These are phyloP conservation scores for Tachystola acroxantha DNA, from an alignment of 2,888 invertebrate genomes.

Conservation along the genomic window DNA sequence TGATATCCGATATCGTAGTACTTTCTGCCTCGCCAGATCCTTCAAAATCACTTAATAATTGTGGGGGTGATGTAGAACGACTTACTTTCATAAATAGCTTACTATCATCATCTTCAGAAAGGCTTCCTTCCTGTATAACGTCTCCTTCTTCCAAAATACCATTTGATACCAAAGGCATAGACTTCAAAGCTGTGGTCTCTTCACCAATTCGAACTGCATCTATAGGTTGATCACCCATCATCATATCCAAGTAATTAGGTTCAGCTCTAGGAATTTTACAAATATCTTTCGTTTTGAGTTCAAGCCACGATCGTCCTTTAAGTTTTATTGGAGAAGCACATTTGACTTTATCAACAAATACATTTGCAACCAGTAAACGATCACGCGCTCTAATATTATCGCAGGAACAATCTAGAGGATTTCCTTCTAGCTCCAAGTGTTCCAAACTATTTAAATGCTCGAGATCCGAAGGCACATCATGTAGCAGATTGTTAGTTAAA, in stretches of 20 bases:
- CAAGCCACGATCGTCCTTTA: slow-evolving; percentile 75
- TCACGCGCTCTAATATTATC: slow-evolving; percentile 81
- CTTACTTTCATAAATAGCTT: slow-evolving; percentile 56
- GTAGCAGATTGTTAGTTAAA: slow-evolving; percentile 80
- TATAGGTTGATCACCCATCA: slow-evolving; percentile 81
- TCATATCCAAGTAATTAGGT: slow-evolving; percentile 69
- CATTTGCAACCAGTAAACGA: slow-evolving; percentile 71
- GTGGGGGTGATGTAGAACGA: slow-evolving; percentile 31
- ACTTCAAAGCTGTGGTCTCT: slow-evolving; percentile 57
- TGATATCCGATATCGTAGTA: slow-evolving; percentile 57
- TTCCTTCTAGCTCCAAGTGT: slow-evolving; percentile 81
- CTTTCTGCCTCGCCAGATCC: slow-evolving; percentile 63
- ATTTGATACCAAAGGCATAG: slow-evolving; percentile 48
- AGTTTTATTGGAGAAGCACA: slow-evolving; percentile 75
- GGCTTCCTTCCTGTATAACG: slow-evolving; percentile 44
- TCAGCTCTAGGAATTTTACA: slow-evolving; percentile 64
- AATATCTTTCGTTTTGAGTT: slow-evolving; percentile 75
- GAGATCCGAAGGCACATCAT: slow-evolving; percentile 79
- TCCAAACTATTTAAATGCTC: slow-evolving; percentile 74
- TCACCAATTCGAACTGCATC: slow-evolving; percentile 55
- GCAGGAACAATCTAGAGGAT: slow-evolving; percentile 85
- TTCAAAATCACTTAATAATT: slow-evolving; percentile 41
- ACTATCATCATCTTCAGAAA: slow-evolving; percentile 58
- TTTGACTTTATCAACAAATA: slow-evolving; percentile 73
- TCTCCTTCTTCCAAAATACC: slow-evolving; percentile 63